Evolutionary conservation across 2,888 invertebrate genomes (phyloP), one percentile per base, ranked within the genome.

Genomic region (Xylota segnis): DNA sequence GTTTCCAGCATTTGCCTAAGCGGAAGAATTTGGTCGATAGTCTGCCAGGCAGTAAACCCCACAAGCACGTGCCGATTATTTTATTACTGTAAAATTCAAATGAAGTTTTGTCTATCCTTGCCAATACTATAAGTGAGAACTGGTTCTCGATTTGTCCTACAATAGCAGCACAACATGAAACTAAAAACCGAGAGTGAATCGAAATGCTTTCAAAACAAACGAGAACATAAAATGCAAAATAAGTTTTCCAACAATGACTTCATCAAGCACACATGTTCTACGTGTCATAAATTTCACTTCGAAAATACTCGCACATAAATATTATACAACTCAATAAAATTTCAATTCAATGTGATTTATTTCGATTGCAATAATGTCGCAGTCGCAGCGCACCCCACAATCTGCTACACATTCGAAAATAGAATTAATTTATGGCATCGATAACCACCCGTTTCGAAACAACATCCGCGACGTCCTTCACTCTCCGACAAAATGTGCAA

Each of bases 401-500:
- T 43, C n/a, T 37, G 29, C 40, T 47, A 50, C 23, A 27, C 34
- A 65, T 66, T 65, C 37, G n/a, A 58, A 65, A 66, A 65, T 47
- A 65, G 16, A 65, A 75, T 16, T 63, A 66, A 27, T 58, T 29
- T 75, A 66, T 40, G 50, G 18, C 50, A 66, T 47, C 56, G 58
- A 58, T 58, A 47, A 40, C 40, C 18, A 56, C 45, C 16, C 5
- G 37, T 47, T 47, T 45, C 16, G 9, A 34, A 32, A n/a, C 40
- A 50, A 37, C 16, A 29, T 27, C 47, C 43, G 32, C n/a, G 4
- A 58, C 54, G 47, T 50, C 40, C 50, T 59, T 68, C 68, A n/a
- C n/a, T 12, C 29, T 5, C 32, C 32, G 9, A 14, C 18, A 12
- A 14, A 52, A 52, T 12, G 29, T 2, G 18, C 4, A 65, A 37